Evolutionary conservation across 1,140 invertebrate genomes (phyloP).

Genomic region (Ceratina japonica): DNA sequence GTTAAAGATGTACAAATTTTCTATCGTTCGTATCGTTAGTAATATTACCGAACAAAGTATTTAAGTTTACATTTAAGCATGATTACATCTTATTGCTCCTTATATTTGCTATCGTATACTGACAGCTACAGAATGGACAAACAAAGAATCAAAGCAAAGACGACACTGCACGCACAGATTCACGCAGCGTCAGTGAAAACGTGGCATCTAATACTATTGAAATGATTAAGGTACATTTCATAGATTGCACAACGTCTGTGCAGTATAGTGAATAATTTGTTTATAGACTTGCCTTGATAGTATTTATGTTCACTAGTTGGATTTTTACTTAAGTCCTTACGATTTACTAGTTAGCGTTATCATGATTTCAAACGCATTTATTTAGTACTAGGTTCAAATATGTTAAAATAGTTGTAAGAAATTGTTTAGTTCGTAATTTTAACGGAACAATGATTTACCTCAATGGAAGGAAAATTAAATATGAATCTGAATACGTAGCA

Average conservation of each 20-base stretch:
- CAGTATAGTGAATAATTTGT: conserved; percentile 25
- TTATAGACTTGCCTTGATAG: conserved; percentile 35
- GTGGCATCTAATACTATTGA: conserved; percentile 65
- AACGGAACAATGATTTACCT: not conserved
- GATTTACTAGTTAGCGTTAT: conserved; percentile 18
- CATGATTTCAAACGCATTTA: not conserved
- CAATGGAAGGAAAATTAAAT: not conserved
- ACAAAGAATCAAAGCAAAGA: conserved; percentile 65
- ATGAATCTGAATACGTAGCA: not conserved
- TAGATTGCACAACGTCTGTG: conserved; percentile 31
- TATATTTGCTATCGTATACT: conserved; percentile 53
- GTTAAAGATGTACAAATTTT: conserved; percentile 4
- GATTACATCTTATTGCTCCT: conserved; percentile 39
- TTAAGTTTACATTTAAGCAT: conserved; percentile 35
- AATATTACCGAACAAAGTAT: conserved; percentile 17
- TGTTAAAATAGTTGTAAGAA: not conserved
- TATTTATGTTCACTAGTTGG: conserved; percentile 25
- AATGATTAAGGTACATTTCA: conserved; percentile 65
- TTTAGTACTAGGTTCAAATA: not conserved
- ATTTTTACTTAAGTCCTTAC: not conserved
- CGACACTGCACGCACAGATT: conserved; percentile 62
- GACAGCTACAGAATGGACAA: conserved; percentile 69
- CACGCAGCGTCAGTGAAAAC: conserved; percentile 65
- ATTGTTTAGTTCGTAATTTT: not conserved
- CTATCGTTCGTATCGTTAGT: conserved; percentile 29